These are phyloP conservation scores for Collichthys lucidus DNA, from an alignment of 2,113 vertebrate genomes.

Conservation along the genomic window DNA sequence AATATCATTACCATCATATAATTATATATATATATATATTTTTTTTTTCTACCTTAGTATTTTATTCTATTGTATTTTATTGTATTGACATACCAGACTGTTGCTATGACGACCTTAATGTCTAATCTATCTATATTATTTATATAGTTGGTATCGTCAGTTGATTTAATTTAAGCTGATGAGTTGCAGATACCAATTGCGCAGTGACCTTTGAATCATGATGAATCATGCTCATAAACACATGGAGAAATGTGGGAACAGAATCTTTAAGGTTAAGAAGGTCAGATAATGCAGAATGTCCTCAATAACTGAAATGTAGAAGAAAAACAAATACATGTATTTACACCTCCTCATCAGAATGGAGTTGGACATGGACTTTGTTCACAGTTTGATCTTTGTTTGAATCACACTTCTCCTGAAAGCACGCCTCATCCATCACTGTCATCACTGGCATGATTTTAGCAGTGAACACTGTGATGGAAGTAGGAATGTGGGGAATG, in stretches of 20 bases:
- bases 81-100: too few relatives aligned
- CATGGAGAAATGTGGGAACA: neutral
- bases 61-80: too few relatives aligned
- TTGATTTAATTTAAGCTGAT: neutral
- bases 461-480: neutral
- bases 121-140: neutral
- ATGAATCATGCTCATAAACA: neutral
- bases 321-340: neutral
- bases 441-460: neutral
- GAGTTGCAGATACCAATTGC: too few relatives aligned
- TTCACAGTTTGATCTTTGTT: neutral
- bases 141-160: neutral
- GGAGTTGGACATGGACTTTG: neutral
- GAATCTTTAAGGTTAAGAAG: neutral
- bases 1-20: too few relatives aligned
- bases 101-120: too few relatives aligned
- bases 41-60: too few relatives aligned
- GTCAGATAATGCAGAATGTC: neutral
- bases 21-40: too few relatives aligned
- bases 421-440: neutral
- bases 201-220: neutral
- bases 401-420: neutral
- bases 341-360: neutral
- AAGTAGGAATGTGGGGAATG: conserved; percentile 27
- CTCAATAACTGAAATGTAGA: neutral